Percentiles rank a stretch among this genome's conserved stretches.
These are phyloP conservation scores for Cyprinodon brontotheroides DNA, from an alignment of 2,113 vertebrate species.

Conservation along the genomic window DNA sequence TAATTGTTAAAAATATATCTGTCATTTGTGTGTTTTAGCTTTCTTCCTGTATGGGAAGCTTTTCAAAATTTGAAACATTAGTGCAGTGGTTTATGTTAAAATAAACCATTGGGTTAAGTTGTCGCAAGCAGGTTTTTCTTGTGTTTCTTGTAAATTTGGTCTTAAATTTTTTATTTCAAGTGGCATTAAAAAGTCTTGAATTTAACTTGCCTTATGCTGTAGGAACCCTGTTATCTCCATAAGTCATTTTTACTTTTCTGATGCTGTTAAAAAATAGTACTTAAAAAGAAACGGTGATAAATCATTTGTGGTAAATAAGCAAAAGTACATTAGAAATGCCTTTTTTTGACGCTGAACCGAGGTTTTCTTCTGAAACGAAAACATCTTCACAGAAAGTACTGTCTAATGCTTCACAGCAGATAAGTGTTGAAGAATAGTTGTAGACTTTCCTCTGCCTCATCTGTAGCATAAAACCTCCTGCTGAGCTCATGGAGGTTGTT, in stretches of 20 bases:
- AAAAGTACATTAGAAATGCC: background rate
- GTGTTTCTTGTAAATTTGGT: too few relatives aligned
- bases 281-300: background rate
- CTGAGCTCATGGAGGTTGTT: background rate
- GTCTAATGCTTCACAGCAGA: background rate
- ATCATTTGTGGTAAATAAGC: constrained; percentile 5
- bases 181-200: too few relatives aligned
- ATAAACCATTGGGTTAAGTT: too few relatives aligned
- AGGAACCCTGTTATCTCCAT: too few relatives aligned
- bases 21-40: too few relatives aligned
- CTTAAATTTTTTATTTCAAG: too few relatives aligned
- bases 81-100: too few relatives aligned
- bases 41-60: too few relatives aligned
- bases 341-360: background rate
- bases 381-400: background rate
- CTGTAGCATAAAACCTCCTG: background rate
- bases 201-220: too few relatives aligned
- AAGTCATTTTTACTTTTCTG: background rate
- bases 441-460: background rate
- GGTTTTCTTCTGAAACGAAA: background rate
- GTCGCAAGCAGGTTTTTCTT: too few relatives aligned
- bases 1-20: too few relatives aligned
- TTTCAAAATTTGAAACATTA: too few relatives aligned
- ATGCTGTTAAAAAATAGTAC: background rate
- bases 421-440: background rate